Evolutionary conservation across 1,140 invertebrate species (phyloP).

Genomic region (Papilio glaucus): DNA sequence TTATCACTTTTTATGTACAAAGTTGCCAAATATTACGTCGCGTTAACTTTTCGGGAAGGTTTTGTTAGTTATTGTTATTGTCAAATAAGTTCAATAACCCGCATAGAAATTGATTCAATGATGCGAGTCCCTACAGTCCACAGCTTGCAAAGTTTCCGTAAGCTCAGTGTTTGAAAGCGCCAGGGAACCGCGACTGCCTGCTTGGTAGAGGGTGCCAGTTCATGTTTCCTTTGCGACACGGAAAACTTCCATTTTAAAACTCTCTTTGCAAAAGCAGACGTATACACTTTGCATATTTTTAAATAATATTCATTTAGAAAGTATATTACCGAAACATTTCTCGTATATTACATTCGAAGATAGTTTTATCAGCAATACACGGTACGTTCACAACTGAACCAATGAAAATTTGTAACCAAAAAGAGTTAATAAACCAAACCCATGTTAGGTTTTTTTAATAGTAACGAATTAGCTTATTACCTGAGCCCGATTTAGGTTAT

Average conservation of each 20-base stretch:
- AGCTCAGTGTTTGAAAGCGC: conserved; percentile 8
- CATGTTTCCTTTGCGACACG: conserved; percentile 26
- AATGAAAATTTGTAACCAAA: too few species aligned
- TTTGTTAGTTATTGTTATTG: background rate
- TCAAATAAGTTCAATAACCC: conserved; percentile 13
- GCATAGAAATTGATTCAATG: conserved; percentile 31
- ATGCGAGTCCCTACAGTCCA: conserved; percentile 4
- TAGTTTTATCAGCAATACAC: too few species aligned
- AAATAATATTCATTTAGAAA: conserved; percentile 9
- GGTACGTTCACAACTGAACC: too few species aligned
- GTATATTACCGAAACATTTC: background rate
- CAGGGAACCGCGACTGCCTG: background rate
- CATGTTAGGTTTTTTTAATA: too few species aligned
- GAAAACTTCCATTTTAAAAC: conserved; percentile 32
- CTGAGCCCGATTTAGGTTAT: too few species aligned
- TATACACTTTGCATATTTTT: conserved; percentile 32
- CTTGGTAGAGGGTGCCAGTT: conserved; percentile 21
- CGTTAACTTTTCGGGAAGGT: background rate
- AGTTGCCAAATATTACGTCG: too few species aligned
- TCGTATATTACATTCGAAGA: background rate
- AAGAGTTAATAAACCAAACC: too few species aligned
- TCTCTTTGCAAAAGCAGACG: conserved; percentile 17
- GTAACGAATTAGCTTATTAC: too few species aligned
- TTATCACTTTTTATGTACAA: too few species aligned
- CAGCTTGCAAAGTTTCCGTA: conserved; percentile 16